These are phyloP conservation scores for Atopsyche davidsoni DNA, from an alignment of 1,140 invertebrate genomes.

Conservation along the genomic window DNA sequence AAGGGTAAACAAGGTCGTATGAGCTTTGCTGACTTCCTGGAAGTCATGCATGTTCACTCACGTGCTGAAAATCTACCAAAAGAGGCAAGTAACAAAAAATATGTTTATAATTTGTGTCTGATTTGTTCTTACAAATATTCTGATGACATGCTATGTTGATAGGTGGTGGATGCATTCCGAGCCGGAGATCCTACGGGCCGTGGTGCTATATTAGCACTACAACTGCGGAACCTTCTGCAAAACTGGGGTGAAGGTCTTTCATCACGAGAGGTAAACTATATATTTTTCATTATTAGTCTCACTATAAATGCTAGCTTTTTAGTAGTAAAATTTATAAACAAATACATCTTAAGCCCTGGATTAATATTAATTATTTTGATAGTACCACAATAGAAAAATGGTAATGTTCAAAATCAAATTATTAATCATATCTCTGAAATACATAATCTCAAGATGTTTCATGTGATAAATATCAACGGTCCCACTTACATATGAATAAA, in stretches of 20 bases:
- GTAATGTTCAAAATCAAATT: too few species aligned
- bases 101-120: neutral
- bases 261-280: slow-evolving; percentile 67
- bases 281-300: too few species aligned
- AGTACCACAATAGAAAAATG: too few species aligned
- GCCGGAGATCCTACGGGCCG: slow-evolving; percentile 70
- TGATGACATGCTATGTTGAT: slow-evolving; percentile 6
- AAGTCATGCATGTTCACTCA: slow-evolving; percentile 90
- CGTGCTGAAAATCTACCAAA: slow-evolving; percentile 80
- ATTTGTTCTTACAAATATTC: neutral
- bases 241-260: slow-evolving; percentile 89
- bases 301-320: too few species aligned
- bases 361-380: too few species aligned
- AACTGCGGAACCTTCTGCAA: slow-evolving; percentile 81
- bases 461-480: too few species aligned
- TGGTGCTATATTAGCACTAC: slow-evolving; percentile 73
- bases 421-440: too few species aligned
- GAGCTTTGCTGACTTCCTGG: slow-evolving; percentile 92
- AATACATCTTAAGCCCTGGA: too few species aligned
- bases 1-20: slow-evolving; percentile 85
- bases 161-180: slow-evolving; percentile 76
- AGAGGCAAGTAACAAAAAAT: too few species aligned
- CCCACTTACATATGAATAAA: too few species aligned
- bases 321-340: too few species aligned
- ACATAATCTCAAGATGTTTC: too few species aligned